These are phyloP conservation scores for Loriculus beryllinus DNA, from an alignment of 2,797 vertebrate genomes.

Conservation along the genomic window DNA sequence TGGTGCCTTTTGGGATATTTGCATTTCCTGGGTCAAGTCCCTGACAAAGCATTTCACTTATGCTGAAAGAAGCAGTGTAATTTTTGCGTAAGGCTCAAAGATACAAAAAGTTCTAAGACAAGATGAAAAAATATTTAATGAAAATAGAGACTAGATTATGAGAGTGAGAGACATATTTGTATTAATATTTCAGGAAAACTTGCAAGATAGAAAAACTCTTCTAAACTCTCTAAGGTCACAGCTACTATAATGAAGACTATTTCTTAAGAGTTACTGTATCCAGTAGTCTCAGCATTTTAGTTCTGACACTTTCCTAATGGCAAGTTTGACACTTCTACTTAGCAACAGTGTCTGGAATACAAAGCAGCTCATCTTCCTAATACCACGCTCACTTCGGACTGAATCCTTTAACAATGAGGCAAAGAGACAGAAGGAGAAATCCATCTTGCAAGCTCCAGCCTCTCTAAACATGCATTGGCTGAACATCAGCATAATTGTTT, in stretches of 20 bases:
- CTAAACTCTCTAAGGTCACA: slow-evolving; percentile 45
- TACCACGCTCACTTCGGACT: slow-evolving; percentile 24
- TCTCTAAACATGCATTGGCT: slow-evolving; percentile 66
- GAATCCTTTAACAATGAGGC: slow-evolving; percentile 58
- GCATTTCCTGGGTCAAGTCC: neutral
- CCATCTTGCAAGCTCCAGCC: slow-evolving; percentile 47
- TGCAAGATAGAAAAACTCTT: slow-evolving; percentile 33
- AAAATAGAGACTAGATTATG: neutral
- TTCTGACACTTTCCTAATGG: slow-evolving; percentile 53
- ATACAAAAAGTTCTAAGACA: neutral
- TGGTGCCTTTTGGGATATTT: neutral
- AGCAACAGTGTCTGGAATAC: slow-evolving; percentile 5
- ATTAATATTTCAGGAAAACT: slow-evolving; percentile 48
- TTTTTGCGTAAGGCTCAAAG: neutral
- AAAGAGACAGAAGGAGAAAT: slow-evolving; percentile 57
- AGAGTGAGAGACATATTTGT: neutral
- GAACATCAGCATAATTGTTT: slow-evolving; percentile 75
- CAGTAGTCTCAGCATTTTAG: slow-evolving; percentile 43
- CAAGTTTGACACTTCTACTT: slow-evolving; percentile 41
- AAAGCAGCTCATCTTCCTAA: slow-evolving; percentile 38
- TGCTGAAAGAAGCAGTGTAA: neutral
- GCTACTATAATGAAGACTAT: slow-evolving; percentile 29
- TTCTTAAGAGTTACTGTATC: slow-evolving; percentile 1
- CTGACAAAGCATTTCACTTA: neutral
- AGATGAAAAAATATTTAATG: slow-evolving; percentile 36